These are phyloP conservation scores for Priocnemis perturbator DNA, from an alignment of 2,888 invertebrate species.

Conservation along the genomic window DNA sequence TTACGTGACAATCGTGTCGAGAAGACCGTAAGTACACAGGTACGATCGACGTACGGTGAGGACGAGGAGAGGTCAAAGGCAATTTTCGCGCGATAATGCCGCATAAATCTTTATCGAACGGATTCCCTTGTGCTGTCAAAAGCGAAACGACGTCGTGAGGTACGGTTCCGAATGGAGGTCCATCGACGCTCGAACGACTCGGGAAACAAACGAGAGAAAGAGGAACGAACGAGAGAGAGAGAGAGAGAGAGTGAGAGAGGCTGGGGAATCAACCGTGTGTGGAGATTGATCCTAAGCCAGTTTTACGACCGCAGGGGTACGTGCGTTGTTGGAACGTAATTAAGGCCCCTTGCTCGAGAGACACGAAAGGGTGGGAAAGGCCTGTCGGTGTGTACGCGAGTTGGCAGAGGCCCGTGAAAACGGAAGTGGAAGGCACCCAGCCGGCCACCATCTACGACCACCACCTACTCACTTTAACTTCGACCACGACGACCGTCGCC, in stretches of 20 bases:
- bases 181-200: conserved; percentile 7
- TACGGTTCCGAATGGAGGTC: conserved; percentile 19
- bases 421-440: neutral
- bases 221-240: neutral
- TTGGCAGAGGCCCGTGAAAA: conserved; percentile 17
- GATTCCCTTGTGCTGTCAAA: conserved; percentile 14
- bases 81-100: conserved; percentile 24
- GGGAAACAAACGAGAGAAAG: conserved; percentile 14
- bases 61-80: conserved; percentile 3
- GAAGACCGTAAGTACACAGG: neutral
- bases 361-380: neutral
- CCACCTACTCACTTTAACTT: conserved; percentile 1
- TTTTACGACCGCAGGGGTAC: conserved; percentile 44
- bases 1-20: too few species aligned
- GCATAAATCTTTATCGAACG: conserved; percentile 43
- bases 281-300: conserved; percentile 25
- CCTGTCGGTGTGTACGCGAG: neutral
- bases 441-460: neutral
- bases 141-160: conserved; percentile 9
- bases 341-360: conserved; percentile 26
- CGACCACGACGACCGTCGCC: neutral
- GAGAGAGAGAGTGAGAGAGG: neutral
- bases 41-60: neutral
- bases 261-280: conserved; percentile 13
- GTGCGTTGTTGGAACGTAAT: conserved; percentile 41